These are phyloP conservation scores for Epinephelus awoara DNA, from an alignment of 2,797 vertebrate genomes.

Conservation along the genomic window DNA sequence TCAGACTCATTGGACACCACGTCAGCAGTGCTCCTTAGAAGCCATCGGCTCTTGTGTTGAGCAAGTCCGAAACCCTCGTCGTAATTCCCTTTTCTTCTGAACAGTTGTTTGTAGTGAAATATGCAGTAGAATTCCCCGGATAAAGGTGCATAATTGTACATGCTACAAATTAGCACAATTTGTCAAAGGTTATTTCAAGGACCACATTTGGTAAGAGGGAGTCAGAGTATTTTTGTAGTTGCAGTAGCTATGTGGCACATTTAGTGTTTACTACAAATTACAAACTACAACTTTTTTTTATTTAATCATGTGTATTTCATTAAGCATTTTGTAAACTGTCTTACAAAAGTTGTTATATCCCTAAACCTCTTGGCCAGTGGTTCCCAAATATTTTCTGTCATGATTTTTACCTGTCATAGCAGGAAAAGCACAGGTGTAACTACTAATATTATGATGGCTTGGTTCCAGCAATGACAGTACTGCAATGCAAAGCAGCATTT, in stretches of 20 bases:
- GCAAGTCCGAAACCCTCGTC: constrained; percentile 84
- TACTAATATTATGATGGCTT: neutral
- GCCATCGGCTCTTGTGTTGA: constrained; percentile 85
- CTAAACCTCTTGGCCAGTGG: neutral
- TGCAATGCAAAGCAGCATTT: neutral
- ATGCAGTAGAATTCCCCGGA: constrained; percentile 89
- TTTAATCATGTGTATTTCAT: neutral
- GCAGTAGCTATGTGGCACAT: neutral
- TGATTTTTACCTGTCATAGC: neutral
- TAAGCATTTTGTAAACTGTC: neutral
- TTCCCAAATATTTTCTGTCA: neutral
- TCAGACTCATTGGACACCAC: constrained; percentile 40
- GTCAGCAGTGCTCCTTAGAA: constrained; percentile 45
- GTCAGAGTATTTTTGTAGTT: neutral
- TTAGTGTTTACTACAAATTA: neutral
- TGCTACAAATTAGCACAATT: constrained; percentile 82
- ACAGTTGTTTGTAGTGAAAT: constrained; percentile 89
- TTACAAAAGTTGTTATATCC: neutral
- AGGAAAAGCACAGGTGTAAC: neutral
- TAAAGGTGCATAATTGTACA: constrained; percentile 85
- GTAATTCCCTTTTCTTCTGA: constrained; percentile 85
- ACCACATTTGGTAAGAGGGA: neutral
- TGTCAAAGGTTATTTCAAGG: constrained; percentile 21
- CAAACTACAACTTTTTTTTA: too few relatives aligned
- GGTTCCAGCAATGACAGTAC: neutral